These are phyloP conservation scores for Dichetophora obliterata DNA, from an alignment of 2,888 invertebrate genomes.

Conservation along the genomic window DNA sequence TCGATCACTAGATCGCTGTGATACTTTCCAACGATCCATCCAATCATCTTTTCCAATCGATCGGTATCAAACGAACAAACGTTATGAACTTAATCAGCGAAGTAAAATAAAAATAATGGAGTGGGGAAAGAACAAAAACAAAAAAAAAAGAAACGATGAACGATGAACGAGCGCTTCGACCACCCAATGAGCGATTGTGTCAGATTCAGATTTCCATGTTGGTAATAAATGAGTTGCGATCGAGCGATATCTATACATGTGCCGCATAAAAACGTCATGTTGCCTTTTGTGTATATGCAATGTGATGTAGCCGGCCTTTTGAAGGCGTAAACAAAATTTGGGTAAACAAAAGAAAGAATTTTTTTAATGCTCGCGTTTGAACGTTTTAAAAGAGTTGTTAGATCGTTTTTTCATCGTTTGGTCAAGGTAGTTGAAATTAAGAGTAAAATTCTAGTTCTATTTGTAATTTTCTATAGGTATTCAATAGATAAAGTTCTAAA, in stretches of 20 bases:
- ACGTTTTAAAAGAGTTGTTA: no score
- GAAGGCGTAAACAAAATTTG: no score
- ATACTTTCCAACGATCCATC: background rate
- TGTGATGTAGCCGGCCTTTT: no score
- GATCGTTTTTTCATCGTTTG: no score
- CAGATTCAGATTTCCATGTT: constrained; percentile 47
- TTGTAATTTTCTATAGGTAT: no score
- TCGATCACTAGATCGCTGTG: background rate
- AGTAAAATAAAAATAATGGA: constrained; percentile 29
- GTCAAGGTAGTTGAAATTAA: no score
- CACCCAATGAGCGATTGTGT: constrained; percentile 47
- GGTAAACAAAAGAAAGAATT: no score
- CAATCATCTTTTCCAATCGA: constrained; percentile 2
- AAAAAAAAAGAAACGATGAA: background rate
- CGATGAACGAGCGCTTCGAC: constrained; percentile 31
- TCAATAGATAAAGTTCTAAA: no score
- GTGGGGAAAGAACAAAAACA: constrained; percentile 8
- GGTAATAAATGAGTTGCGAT: constrained; percentile 48
- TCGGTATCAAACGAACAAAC: background rate
- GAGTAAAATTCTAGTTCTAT: no score
- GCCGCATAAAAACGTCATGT: constrained; percentile 1
- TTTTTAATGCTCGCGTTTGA: no score
- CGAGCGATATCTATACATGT: constrained; percentile 41
- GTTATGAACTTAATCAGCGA: background rate
- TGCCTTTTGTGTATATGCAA: no score